phyloP scores from a whole-genome alignment of 2,113 vertebrate genomes.

The Rhabdornis inornatus region DNA sequence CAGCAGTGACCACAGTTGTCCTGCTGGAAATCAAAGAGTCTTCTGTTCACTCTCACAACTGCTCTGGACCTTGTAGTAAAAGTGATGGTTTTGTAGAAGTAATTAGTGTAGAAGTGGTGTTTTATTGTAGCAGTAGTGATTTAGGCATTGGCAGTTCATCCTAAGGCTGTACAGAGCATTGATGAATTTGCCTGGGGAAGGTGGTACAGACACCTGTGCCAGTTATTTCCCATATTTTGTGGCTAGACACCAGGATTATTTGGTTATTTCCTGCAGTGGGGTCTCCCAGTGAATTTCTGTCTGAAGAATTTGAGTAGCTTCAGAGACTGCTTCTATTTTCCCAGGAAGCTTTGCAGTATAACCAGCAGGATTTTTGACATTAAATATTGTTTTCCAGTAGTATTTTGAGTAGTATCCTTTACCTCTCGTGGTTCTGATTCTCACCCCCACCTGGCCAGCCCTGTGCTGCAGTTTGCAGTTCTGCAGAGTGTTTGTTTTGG shows the following conservation, averaged over 20 bases:
- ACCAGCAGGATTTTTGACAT: neutral
- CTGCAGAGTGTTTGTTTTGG: neutral
- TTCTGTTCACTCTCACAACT: neutral
- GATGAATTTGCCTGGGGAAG: neutral
- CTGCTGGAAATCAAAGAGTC: neutral
- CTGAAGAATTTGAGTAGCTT: neutral
- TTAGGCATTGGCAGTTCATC: neutral
- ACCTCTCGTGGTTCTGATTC: accelerated
- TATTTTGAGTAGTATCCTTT: neutral
- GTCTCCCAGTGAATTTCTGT: neutral
- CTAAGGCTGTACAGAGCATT: neutral
- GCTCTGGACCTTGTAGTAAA: neutral
- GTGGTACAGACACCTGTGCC: neutral
- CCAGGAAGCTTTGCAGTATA: neutral
- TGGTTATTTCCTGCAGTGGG: neutral
- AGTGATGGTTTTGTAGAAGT: neutral
- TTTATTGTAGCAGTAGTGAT: neutral
- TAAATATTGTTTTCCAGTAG: accelerated
- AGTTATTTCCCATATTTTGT: neutral
- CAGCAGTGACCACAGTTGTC: neutral
- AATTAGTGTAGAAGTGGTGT: neutral
- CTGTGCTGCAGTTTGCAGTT: neutral
- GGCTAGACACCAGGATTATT: neutral
- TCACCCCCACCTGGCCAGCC: neutral
- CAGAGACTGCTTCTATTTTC: neutral